phyloP scores from a whole-genome alignment of 2,113 vertebrate genomes.

The Hippocampus comes region DNA sequence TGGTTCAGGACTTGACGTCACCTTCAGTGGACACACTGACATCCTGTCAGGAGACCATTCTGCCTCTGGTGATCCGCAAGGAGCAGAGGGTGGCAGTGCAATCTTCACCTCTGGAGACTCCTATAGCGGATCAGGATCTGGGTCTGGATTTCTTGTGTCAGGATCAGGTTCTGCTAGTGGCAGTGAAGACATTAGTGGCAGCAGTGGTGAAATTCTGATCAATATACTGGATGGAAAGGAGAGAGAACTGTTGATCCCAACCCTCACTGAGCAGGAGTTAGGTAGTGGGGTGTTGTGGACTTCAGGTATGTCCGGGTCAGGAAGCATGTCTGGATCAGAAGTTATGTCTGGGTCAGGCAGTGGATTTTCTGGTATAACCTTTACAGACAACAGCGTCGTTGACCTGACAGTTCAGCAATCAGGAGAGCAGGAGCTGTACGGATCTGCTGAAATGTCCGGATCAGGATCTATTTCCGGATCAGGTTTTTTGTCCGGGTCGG shows the following conservation, averaged over 20 bases:
- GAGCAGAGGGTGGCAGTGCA: conserved; percentile 47
- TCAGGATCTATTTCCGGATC: conserved; percentile 11
- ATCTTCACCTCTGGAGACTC: conserved; percentile 35
- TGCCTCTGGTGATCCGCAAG: conserved; percentile 43
- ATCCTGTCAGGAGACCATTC: conserved; percentile 50
- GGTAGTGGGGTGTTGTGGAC: conserved; percentile 63
- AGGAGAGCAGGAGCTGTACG: conserved; percentile 68
- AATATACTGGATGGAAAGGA: conserved; percentile 72
- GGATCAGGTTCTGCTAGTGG: conserved; percentile 50
- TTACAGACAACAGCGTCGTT: conserved; percentile 12
- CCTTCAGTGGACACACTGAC: conserved; percentile 31
- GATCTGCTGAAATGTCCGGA: conserved; percentile 28
- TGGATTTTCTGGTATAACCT: conserved; percentile 65
- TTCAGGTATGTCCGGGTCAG: conserved; percentile 24
- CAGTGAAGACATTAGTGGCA: conserved; percentile 56
- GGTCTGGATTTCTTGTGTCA: conserved; percentile 61
- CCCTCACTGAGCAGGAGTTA: conserved; percentile 70
- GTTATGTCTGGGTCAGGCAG: conserved; percentile 58
- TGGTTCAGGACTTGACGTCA: conserved; percentile 48
- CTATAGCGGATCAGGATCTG: conserved; percentile 42
- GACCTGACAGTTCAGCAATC: background rate
- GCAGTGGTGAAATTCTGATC: conserved; percentile 62
- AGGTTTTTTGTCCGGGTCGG: conserved; percentile 56
- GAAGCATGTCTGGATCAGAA: conserved; percentile 28
- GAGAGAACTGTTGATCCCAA: conserved; percentile 59